These are phyloP conservation scores for Muscicapa striata DNA, from an alignment of 2,797 vertebrate species.

Conservation along the genomic window DNA sequence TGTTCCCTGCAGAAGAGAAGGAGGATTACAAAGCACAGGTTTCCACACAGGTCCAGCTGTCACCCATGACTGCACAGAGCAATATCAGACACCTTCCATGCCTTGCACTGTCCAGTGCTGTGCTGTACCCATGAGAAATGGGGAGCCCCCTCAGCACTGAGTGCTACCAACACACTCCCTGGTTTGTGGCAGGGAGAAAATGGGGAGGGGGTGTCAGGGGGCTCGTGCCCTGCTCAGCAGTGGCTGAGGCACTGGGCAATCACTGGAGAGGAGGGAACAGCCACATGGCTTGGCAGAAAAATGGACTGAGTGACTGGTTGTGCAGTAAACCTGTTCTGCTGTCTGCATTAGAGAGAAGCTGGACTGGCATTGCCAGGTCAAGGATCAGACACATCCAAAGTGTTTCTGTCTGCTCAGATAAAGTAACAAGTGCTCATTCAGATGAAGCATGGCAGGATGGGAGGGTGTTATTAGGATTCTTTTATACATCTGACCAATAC, in stretches of 20 bases:
- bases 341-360: neutral
- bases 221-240: rapidly evolving
- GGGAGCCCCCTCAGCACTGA: neutral
- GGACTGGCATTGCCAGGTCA: neutral
- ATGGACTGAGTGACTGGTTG: rapidly evolving
- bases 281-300: rapidly evolving
- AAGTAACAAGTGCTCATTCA: neutral
- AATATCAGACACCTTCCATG: neutral
- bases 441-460: neutral
- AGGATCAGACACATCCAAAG: rapidly evolving
- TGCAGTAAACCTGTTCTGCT: neutral
- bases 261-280: neutral
- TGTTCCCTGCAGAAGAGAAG: neutral
- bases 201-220: neutral
- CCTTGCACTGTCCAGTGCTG: too few species aligned
- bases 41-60: neutral
- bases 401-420: neutral
- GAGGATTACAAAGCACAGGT: neutral
- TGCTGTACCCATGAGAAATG: neutral
- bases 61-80: rapidly evolving
- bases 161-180: too few species aligned
- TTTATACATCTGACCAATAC: neutral
- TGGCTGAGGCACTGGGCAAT: neutral
- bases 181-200: neutral
- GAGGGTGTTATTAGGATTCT: neutral